phyloP scores from a whole-genome alignment of 2,888 invertebrate species.

The Lepas anatifera region DNA sequence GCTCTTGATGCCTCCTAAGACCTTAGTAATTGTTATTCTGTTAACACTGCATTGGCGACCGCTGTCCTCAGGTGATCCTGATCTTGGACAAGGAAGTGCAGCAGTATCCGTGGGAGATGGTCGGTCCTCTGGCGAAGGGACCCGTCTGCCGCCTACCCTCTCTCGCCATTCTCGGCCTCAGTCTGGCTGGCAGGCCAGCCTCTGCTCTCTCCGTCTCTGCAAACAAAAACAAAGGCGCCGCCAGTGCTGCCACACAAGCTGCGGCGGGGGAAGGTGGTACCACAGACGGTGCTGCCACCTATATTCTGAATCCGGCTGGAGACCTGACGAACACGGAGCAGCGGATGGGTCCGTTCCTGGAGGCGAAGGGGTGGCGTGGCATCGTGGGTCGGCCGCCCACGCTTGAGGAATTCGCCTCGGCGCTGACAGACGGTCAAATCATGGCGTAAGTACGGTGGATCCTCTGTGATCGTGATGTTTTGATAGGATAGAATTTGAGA shows the following conservation, averaged over 20 bases:
- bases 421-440: conserved; percentile 47
- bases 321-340: conserved; percentile 52
- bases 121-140: conserved; percentile 50
- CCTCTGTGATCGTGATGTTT: not conserved
- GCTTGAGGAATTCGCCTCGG: conserved; percentile 41
- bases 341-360: conserved; percentile 43
- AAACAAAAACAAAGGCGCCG: too few species aligned
- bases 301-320: conserved; percentile 57
- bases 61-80: conserved; percentile 27
- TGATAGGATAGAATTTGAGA: too few species aligned
- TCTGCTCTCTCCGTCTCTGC: conserved; percentile 12
- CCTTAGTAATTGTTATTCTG: too few species aligned
- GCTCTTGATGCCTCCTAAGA: too few species aligned
- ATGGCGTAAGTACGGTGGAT: conserved; percentile 44
- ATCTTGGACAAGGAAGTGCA: conserved; percentile 26
- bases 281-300: conserved; percentile 32
- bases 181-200: conserved; percentile 13
- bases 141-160: conserved; percentile 64
- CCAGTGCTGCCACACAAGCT: conserved; percentile 4
- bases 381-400: conserved; percentile 44
- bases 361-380: conserved; percentile 48
- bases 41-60: too few species aligned
- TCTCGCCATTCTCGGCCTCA: conserved; percentile 32
- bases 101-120: conserved; percentile 57
- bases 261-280: too few species aligned